A percentile compares a stretch with the other conserved stretches of the same genome.
Conservation (phyloP, 2,888 invertebrate species). For the Stegana nigrithorax region DNA sequence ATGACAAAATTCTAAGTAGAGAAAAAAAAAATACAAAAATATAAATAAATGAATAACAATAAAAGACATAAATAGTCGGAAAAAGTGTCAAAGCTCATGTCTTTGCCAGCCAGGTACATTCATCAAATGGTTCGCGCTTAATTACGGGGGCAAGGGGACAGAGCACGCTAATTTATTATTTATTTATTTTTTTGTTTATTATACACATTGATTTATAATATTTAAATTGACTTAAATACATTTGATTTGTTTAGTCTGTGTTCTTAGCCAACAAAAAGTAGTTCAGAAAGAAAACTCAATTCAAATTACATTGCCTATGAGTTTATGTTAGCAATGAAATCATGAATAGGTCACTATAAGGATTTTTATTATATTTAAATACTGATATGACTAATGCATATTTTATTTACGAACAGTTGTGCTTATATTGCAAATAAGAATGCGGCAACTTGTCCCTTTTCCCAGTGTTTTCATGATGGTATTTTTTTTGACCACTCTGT, state of each 20-base stretch:
- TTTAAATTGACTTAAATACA: constrained; percentile 18
- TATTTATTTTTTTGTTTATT: no score
- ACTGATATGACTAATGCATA: constrained; percentile 61
- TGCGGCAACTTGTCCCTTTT: constrained; percentile 45
- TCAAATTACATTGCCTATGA: no score
- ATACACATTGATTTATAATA: no score
- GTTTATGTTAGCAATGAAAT: no score
- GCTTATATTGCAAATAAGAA: constrained; percentile 56
- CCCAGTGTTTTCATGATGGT: not conserved
- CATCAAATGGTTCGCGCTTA: no score
- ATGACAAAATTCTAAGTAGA: not conserved
- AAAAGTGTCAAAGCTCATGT: constrained; percentile 27
- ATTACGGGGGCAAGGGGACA: no score
- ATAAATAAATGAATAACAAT: not conserved
- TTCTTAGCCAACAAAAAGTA: no score
- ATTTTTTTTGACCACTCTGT: not conserved
- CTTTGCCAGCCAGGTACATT: no score
- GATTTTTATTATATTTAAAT: not conserved
- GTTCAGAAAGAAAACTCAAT: no score
- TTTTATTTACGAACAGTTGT: constrained; percentile 59
- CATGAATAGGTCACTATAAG: not conserved
- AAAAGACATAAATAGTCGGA: not conserved
- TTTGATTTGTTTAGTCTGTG: no score
- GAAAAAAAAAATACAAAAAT: not conserved
- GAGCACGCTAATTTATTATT: no score